These are phyloP conservation scores for Vanessa cardui DNA, from an alignment of 2,888 invertebrate genomes.

Conservation along the genomic window DNA sequence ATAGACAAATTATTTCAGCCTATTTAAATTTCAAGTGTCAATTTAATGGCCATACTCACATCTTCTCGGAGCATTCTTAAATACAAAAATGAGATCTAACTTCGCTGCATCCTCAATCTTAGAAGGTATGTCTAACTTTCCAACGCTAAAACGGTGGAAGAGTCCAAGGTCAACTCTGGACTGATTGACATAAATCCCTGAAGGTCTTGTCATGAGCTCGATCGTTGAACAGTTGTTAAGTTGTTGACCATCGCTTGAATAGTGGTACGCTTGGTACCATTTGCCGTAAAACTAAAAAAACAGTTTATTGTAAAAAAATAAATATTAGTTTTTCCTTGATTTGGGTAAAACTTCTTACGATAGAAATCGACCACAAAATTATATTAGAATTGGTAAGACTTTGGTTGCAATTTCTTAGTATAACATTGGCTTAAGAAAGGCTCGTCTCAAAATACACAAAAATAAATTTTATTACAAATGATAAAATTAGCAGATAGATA, in stretches of 20 bases:
- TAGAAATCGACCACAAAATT: too few species aligned
- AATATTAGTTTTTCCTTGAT: too few species aligned
- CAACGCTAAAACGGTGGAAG: constrained; percentile 66
- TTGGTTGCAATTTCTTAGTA: too few species aligned
- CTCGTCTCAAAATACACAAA: too few species aligned
- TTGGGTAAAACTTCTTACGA: too few species aligned
- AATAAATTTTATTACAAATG: too few species aligned
- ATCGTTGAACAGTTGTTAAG: constrained; percentile 65
- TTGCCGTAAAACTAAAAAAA: constrained; percentile 63
- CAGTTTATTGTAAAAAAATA: background rate
- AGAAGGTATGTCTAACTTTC: constrained; percentile 50
- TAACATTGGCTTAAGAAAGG: too few species aligned
- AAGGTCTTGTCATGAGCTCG: constrained; percentile 52
- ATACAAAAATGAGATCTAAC: constrained; percentile 57
- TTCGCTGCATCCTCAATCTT: constrained; percentile 53
- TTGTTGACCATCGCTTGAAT: constrained; percentile 62
- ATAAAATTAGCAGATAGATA: too few species aligned
- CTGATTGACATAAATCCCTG: constrained; percentile 62
- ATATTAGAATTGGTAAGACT: too few species aligned
- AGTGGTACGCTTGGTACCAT: constrained; percentile 69
- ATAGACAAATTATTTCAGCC: too few species aligned
- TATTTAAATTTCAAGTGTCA: too few species aligned
- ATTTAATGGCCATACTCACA: constrained; percentile 50
- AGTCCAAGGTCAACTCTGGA: constrained; percentile 65
- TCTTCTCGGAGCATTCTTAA: constrained; percentile 63